A percentile compares a stretch with the other conserved stretches of the same genome.
Evolutionary conservation across 2,888 invertebrate species (phyloP).

Genomic region (Cyclophora punctaria): DNA sequence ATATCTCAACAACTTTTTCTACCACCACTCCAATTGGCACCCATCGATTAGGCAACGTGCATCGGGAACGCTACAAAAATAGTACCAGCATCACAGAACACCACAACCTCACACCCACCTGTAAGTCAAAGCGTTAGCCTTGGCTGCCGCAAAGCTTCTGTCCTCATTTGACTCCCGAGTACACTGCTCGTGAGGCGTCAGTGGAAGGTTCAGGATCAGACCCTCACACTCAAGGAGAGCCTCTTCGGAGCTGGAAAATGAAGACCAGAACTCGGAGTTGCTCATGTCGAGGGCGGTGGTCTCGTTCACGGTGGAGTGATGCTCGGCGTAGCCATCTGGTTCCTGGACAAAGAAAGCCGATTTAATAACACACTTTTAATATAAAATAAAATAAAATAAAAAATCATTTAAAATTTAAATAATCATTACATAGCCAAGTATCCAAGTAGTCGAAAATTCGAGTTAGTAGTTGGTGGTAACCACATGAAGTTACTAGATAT

Average conservation of each 20-base stretch:
- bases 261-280: slow-evolving; percentile 87
- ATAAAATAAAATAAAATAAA: too few relatives aligned
- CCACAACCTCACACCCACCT: slow-evolving; percentile 50
- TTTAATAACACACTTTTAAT: neutral
- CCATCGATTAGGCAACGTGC: too few relatives aligned
- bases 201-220: slow-evolving; percentile 80
- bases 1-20: too few relatives aligned
- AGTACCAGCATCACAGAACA: too few relatives aligned
- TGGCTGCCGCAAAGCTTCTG: slow-evolving; percentile 67
- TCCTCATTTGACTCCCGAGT: slow-evolving; percentile 42
- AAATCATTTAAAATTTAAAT: too few relatives aligned
- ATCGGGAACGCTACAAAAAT: too few relatives aligned
- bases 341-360: slow-evolving; percentile 43
- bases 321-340: slow-evolving; percentile 79
- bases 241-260: slow-evolving; percentile 87
- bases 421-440: too few relatives aligned
- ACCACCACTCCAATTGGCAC: too few relatives aligned
- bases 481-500: too few relatives aligned
- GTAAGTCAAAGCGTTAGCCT: slow-evolving; percentile 79
- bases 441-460: too few relatives aligned
- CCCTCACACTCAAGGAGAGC: slow-evolving; percentile 83
- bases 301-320: slow-evolving; percentile 78
- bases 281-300: slow-evolving; percentile 80
- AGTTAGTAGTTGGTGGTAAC: too few relatives aligned
- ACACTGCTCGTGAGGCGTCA: slow-evolving; percentile 79